Percentiles rank a stretch among this genome's conserved stretches.
Evolutionary conservation across 2,888 invertebrate species (phyloP).

Genomic region (Cephus sareptanus): DNA sequence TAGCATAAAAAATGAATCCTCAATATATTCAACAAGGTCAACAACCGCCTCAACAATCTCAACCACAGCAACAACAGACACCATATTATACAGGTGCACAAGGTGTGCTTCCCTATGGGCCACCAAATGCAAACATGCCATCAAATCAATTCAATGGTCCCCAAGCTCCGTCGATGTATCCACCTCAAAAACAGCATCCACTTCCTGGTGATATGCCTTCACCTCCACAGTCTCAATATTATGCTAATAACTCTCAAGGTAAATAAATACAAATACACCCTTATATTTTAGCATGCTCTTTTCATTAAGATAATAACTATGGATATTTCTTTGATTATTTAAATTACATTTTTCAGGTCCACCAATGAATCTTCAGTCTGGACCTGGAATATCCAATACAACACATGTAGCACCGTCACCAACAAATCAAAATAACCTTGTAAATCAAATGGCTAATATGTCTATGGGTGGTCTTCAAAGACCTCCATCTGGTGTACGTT

Average conservation of each 20-base stretch:
- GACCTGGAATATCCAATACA: conserved; percentile 38
- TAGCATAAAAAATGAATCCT: conserved; percentile 67
- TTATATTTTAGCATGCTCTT: background rate
- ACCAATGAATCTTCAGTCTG: conserved; percentile 37
- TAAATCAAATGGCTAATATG: conserved; percentile 54
- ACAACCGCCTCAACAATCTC: conserved; percentile 25
- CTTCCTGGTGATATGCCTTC: conserved; percentile 46
- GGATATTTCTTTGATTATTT: background rate
- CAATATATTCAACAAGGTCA: conserved; percentile 62
- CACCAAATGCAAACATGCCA: conserved; percentile 46
- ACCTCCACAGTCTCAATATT: conserved; percentile 39
- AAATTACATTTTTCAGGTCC: conserved; percentile 18
- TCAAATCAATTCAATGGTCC: conserved; percentile 40
- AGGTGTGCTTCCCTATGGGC: conserved; percentile 41
- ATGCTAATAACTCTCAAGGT: conserved; percentile 46
- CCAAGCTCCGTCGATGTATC: conserved; percentile 34
- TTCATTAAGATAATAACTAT: background rate
- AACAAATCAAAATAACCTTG: conserved; percentile 44
- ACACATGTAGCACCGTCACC: conserved; percentile 40
- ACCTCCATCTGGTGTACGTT: conserved; percentile 39
- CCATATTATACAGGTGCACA: conserved; percentile 39
- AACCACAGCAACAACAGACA: conserved; percentile 37
- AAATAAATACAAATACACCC: conserved; percentile 16
- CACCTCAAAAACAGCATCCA: conserved; percentile 42
- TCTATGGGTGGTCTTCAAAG: conserved; percentile 46